A percentile compares a stretch with the other conserved stretches of the same genome.
These are phyloP conservation scores for Ophion slaviceki DNA, from an alignment of 2,888 invertebrate genomes.

Conservation along the genomic window DNA sequence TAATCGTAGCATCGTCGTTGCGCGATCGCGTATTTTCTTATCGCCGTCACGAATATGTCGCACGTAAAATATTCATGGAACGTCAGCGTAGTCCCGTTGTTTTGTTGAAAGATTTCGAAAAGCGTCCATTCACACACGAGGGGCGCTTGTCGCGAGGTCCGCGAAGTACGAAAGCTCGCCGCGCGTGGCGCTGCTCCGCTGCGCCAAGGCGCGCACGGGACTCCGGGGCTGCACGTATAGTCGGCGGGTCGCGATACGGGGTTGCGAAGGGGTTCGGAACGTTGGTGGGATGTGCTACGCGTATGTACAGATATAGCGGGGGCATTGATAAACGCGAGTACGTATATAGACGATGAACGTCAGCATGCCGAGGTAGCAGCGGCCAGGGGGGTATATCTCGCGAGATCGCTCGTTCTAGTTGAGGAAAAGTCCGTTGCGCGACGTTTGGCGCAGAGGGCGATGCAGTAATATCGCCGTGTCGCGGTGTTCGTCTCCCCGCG, in stretches of 20 bases:
- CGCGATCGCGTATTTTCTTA: not conserved
- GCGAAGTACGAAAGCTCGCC: conserved; percentile 10
- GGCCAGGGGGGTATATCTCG: conserved; percentile 15
- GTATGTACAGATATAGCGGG: not conserved
- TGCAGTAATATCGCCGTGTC: conserved; percentile 81
- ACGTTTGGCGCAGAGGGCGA: conserved; percentile 79
- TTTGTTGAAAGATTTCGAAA: conserved; percentile 1
- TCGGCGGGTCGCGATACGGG: conserved; percentile 64
- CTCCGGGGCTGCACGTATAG: conserved; percentile 70
- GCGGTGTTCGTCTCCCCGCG: conserved; percentile 76
- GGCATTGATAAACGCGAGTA: not conserved
- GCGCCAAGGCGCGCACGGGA: not conserved
- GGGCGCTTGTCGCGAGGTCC: not conserved
- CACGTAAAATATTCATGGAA: too few relatives aligned
- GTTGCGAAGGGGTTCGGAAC: conserved; percentile 67
- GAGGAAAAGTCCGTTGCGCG: conserved; percentile 78
- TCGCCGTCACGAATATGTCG: too few relatives aligned
- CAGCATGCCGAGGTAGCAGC: conserved; percentile 59
- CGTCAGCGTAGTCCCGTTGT: not conserved
- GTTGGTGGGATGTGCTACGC: conserved; percentile 49
- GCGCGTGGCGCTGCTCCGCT: conserved; percentile 20
- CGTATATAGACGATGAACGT: conserved; percentile 54
- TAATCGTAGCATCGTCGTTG: not conserved
- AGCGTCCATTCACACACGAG: not conserved
- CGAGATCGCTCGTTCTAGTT: conserved; percentile 74